Evolutionary conservation across 64 coral and sea anemone genomes (phyloP).

Genomic region (Cladopsammia gracilis): DNA sequence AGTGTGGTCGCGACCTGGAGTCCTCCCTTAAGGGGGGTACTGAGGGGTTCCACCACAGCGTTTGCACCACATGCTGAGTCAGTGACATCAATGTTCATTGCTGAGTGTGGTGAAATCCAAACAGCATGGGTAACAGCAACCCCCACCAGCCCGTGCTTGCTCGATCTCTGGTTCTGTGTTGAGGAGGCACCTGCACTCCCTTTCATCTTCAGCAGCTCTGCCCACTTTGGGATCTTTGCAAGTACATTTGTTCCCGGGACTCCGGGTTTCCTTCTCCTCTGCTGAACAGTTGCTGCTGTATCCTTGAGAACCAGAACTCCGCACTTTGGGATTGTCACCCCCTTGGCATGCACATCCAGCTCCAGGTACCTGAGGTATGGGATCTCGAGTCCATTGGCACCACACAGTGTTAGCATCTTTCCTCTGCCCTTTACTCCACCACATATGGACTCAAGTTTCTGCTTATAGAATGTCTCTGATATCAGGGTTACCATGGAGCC

Average conservation of each 20-base stretch:
- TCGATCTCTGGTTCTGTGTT: background rate
- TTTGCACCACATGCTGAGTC: constrained; percentile 34
- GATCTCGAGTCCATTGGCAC: background rate
- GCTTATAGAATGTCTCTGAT: constrained; percentile 45
- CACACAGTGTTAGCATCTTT: constrained; percentile 14
- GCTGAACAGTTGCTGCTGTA: constrained; percentile 44
- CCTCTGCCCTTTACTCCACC: background rate
- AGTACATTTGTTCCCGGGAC: constrained; percentile 29
- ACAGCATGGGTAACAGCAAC: constrained; percentile 5
- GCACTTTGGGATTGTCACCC: constrained; percentile 46
- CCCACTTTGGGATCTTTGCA: background rate
- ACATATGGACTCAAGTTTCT: constrained; percentile 30
- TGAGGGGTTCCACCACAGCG: constrained; percentile 45
- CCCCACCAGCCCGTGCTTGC: background rate
- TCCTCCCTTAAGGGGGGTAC: constrained; percentile 11
- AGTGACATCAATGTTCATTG: constrained; percentile 38
- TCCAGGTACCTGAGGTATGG: constrained; percentile 64
- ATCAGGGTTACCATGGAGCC: constrained; percentile 75
- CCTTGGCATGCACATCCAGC: background rate
- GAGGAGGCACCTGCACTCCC: background rate
- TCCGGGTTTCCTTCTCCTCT: background rate
- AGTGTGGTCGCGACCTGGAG: constrained; percentile 51
- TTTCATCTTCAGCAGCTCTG: constrained; percentile 19
- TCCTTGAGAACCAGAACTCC: constrained; percentile 63
- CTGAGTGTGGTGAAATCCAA: constrained; percentile 22